phyloP scores from a whole-genome alignment of 2,888 invertebrate species.

The Temnothorax ravouxi region DNA sequence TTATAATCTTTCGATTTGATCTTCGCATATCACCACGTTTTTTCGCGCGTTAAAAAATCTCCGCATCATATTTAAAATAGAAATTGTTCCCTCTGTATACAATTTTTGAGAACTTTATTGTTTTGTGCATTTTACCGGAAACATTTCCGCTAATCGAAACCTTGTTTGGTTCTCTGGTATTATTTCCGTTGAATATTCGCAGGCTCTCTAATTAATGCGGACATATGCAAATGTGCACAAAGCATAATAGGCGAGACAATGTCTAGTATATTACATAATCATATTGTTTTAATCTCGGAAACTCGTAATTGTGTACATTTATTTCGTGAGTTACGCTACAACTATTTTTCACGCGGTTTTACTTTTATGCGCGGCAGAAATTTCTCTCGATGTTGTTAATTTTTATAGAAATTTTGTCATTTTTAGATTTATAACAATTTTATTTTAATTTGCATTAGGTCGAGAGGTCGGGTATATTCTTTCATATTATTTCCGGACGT shows the following conservation, averaged over 20 bases:
- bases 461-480: neutral
- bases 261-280: slow-evolving; percentile 23
- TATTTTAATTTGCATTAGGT: neutral
- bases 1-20: neutral
- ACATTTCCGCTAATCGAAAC: neutral
- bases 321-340: neutral
- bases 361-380: neutral
- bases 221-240: slow-evolving; percentile 35
- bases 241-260: slow-evolving; percentile 6
- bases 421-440: neutral
- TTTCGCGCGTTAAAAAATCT: neutral
- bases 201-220: slow-evolving; percentile 44
- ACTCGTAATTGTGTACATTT: slow-evolving; percentile 18
- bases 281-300: slow-evolving; percentile 28
- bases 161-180: neutral
- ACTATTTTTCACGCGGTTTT: neutral
- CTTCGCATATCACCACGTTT: neutral
- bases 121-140: neutral
- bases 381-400: neutral
- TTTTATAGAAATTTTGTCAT: neutral
- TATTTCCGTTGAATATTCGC: slow-evolving; percentile 35
- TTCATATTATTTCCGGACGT: slow-evolving; percentile 9
- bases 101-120: neutral
- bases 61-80: neutral
- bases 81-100: neutral